These are phyloP conservation scores for Unio delphinus DNA, from an alignment of 2,888 invertebrate species.

Conservation along the genomic window DNA sequence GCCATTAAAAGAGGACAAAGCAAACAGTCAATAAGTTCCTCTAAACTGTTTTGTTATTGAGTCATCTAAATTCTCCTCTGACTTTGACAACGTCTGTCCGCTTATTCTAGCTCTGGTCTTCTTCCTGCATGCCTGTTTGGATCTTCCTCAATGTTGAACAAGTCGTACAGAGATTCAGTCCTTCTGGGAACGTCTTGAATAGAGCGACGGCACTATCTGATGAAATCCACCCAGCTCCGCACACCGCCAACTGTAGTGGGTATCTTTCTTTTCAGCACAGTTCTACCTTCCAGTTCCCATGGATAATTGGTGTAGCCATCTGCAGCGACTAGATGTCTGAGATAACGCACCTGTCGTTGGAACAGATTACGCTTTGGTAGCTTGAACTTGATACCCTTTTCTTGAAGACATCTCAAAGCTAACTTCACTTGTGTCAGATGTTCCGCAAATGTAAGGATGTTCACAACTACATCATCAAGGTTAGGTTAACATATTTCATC, in stretches of 20 bases:
- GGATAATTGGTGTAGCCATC: constrained; percentile 22
- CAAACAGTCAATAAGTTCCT: constrained; percentile 7
- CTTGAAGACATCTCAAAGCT: constrained; percentile 10
- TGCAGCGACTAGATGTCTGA: constrained; percentile 29
- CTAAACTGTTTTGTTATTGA: constrained; percentile 8
- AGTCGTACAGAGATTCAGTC: constrained; percentile 13
- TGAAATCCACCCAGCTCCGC: constrained; percentile 18
- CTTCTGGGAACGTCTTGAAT: constrained; percentile 16
- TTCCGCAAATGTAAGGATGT: constrained; percentile 4
- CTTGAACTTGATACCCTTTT: constrained; percentile 31
- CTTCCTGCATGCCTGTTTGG: neutral
- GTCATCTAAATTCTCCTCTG: constrained; percentile 7
- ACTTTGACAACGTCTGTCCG: constrained; percentile 3
- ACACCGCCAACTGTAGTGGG: constrained; percentile 20
- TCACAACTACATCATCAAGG: constrained; percentile 18
- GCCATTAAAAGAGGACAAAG: constrained; percentile 8
- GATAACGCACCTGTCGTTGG: constrained; percentile 15
- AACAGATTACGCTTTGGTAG: constrained; percentile 25
- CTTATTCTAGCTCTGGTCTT: neutral
- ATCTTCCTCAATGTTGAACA: constrained; percentile 2
- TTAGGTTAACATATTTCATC: constrained; percentile 20
- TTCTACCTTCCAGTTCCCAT: constrained; percentile 16
- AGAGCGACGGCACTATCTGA: constrained; percentile 23
- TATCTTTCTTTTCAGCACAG: constrained; percentile 10
- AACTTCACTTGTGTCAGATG: constrained; percentile 16